phyloP scores from a whole-genome alignment of 2,797 vertebrate genomes.

The Novumbra hubbsi region DNA sequence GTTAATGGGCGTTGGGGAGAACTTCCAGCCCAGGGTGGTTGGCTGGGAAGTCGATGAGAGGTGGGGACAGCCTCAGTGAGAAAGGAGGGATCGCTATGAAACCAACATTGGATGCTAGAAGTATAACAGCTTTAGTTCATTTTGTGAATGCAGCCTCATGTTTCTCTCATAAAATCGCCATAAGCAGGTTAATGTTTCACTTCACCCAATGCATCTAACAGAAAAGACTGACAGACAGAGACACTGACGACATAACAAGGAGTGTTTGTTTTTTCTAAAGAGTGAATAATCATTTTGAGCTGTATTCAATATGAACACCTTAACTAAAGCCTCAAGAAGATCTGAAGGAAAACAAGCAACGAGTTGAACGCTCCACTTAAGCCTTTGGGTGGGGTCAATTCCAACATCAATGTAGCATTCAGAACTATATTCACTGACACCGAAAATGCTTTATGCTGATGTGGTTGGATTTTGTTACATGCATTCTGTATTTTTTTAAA shows the following conservation, averaged over 20 bases:
- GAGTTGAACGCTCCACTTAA: background rate
- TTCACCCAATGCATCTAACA: slow-evolving; percentile 64
- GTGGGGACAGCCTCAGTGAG: slow-evolving; percentile 38
- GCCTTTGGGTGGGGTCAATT: background rate
- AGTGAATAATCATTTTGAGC: background rate
- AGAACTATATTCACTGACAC: background rate
- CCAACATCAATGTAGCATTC: background rate
- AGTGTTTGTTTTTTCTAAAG: background rate
- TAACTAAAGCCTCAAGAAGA: background rate
- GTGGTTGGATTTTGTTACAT: slow-evolving; percentile 15
- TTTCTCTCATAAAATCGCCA: slow-evolving; percentile 69
- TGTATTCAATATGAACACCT: background rate
- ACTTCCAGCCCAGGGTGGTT: slow-evolving; percentile 43
- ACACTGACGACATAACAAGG: slow-evolving; percentile 52
- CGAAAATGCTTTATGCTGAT: background rate
- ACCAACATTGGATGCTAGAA: background rate
- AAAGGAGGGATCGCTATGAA: slow-evolving; percentile 18
- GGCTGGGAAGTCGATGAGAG: slow-evolving; percentile 43
- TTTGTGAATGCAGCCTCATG: slow-evolving; percentile 64
- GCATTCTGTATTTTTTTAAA: background rate
- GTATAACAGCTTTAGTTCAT: background rate
- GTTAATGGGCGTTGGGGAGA: slow-evolving; percentile 62
- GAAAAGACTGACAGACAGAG: slow-evolving; percentile 59
- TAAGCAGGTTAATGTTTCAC: slow-evolving; percentile 68
- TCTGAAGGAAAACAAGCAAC: background rate